Conservation (phyloP, 2,113 vertebrate species). For the Ochotona curzoniae region DNA sequence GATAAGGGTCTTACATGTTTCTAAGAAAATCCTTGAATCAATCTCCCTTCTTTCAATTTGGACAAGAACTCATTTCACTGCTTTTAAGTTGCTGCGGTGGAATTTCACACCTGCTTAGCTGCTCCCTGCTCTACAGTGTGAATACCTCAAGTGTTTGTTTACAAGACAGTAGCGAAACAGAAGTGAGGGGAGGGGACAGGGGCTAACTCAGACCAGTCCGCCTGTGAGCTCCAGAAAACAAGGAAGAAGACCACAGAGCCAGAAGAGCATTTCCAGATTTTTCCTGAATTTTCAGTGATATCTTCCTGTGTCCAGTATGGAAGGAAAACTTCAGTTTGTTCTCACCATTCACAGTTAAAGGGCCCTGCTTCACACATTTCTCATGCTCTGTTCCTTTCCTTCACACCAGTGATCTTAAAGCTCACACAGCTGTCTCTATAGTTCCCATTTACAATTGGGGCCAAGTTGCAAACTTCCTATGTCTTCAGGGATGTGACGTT, state of each 20-base stretch:
- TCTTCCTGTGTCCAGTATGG: background rate
- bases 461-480: background rate
- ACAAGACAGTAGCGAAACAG: too few relatives aligned
- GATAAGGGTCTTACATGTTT: background rate
- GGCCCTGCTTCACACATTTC: rapidly evolving
- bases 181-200: too few relatives aligned
- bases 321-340: background rate
- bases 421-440: background rate
- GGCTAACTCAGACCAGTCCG: background rate
- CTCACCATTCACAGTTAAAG: background rate
- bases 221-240: background rate
- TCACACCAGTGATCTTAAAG: background rate
- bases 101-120: background rate
- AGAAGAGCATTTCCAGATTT: background rate
- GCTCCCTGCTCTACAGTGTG: background rate
- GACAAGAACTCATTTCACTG: background rate
- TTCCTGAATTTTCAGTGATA: background rate
- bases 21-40: background rate
- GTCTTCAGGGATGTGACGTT: background rate
- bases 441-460: background rate
- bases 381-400: background rate
- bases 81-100: background rate
- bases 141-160: rapidly evolving
- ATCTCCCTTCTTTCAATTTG: background rate
- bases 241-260: background rate